These are phyloP conservation scores for Synanthedon andrenaeformis DNA, from an alignment of 2,888 invertebrate genomes.

Conservation along the genomic window DNA sequence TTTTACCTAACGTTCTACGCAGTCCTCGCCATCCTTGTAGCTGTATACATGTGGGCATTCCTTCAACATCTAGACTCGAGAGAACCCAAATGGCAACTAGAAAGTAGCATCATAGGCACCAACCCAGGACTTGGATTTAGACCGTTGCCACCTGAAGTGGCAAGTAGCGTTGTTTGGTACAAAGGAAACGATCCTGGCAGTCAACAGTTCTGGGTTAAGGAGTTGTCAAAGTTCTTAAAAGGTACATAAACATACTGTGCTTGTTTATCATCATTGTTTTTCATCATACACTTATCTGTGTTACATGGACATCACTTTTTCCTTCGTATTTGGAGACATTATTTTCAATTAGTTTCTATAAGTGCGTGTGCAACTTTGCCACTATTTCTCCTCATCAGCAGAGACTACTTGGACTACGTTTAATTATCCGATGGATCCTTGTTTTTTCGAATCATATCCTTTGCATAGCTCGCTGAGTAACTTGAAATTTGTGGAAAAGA, in stretches of 20 bases:
- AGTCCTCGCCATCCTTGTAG: slow-evolving; percentile 90
- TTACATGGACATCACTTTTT: neutral
- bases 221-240: slow-evolving; percentile 80
- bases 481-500: too few species aligned
- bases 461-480: too few species aligned
- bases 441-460: too few species aligned
- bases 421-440: too few species aligned
- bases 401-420: too few species aligned
- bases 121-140: slow-evolving; percentile 97
- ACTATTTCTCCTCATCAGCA: too few species aligned
- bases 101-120: slow-evolving; percentile 89
- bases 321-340: too few species aligned
- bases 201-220: slow-evolving; percentile 82
- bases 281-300: too few species aligned
- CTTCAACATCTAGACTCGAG: slow-evolving; percentile 90
- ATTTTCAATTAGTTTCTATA: too few species aligned
- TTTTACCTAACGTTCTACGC: slow-evolving; percentile 96
- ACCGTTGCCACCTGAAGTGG: slow-evolving; percentile 88
- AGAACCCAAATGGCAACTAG: slow-evolving; percentile 90
- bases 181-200: slow-evolving; percentile 82
- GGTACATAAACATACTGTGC: slow-evolving; percentile 65
- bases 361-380: too few species aligned
- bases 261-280: too few species aligned
- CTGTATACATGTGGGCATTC: slow-evolving; percentile 95
- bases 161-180: slow-evolving; percentile 96